These are phyloP conservation scores for Enteromius paludinosus DNA, from an alignment of 2,797 vertebrate species.

Conservation along the genomic window DNA sequence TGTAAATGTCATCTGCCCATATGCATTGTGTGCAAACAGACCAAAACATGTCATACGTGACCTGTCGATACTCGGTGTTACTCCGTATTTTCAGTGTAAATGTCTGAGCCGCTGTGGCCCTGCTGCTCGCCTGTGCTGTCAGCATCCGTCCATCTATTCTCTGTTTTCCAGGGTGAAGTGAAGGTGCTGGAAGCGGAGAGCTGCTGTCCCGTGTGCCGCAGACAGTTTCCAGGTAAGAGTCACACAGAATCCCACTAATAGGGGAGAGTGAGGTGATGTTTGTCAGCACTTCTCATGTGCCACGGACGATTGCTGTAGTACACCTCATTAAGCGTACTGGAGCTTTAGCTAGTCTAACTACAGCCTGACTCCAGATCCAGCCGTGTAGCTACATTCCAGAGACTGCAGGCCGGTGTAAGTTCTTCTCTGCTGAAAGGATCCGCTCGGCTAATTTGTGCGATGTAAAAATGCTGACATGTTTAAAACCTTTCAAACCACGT, in stretches of 20 bases:
- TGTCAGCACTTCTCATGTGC: conserved; percentile 47
- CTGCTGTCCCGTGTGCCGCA: conserved; percentile 87
- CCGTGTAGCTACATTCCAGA: not conserved
- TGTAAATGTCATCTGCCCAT: not conserved
- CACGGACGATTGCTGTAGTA: conserved; percentile 21
- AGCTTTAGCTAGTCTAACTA: not conserved
- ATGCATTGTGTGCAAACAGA: not conserved
- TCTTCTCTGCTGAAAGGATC: not conserved
- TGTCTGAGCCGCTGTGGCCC: not conserved
- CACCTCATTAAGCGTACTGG: conserved; percentile 44
- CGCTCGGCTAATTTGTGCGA: not conserved
- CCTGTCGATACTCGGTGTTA: not conserved
- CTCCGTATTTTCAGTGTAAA: not conserved
- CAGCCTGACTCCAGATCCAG: not conserved
- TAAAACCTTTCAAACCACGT: not conserved
- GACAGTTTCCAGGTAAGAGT: conserved; percentile 73
- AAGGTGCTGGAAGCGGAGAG: conserved; percentile 81
- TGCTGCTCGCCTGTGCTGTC: conserved; percentile 14
- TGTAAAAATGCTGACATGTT: conserved; percentile 6
- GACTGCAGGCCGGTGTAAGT: not conserved
- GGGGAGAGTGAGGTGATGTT: conserved; percentile 14
- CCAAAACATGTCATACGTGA: not conserved
- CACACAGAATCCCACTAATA: not conserved
- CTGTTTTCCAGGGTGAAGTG: conserved; percentile 78
- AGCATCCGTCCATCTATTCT: conserved; percentile 33